Percentiles rank a stretch among this genome's conserved stretches.
Evolutionary conservation across 2,113 vertebrate genomes (phyloP).

Genomic region (Thymallus thymallus): DNA sequence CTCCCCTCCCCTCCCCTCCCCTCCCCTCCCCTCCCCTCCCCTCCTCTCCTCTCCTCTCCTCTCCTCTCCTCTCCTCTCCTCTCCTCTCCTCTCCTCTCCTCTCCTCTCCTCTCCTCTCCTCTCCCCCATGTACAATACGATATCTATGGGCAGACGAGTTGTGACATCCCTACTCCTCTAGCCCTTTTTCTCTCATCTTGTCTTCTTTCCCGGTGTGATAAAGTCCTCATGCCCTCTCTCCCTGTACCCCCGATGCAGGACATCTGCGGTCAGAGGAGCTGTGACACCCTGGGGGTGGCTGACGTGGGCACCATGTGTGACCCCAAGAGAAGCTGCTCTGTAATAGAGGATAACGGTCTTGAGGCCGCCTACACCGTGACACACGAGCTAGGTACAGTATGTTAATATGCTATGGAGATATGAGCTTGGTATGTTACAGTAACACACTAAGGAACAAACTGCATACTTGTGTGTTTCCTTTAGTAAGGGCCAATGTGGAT

Average conservation of each 20-base stretch:
- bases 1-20: slow-evolving; percentile 14
- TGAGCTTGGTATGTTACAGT: neutral
- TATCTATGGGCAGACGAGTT: too few relatives aligned
- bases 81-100: slow-evolving; percentile 13
- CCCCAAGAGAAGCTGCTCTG: slow-evolving; percentile 84
- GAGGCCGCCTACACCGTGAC: slow-evolving; percentile 86
- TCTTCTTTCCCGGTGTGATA: neutral
- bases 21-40: neutral
- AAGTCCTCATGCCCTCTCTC: neutral
- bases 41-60: slow-evolving; percentile 16
- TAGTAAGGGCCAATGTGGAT: too few relatives aligned
- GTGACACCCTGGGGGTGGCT: slow-evolving; percentile 82
- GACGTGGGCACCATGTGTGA: slow-evolving; percentile 87
- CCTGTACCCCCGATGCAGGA: slow-evolving; percentile 66
- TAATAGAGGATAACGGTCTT: slow-evolving; percentile 85
- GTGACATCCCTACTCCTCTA: neutral
- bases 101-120: slow-evolving; percentile 6
- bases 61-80: neutral
- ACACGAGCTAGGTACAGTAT: slow-evolving; percentile 87
- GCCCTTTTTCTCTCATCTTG: slow-evolving; percentile 9
- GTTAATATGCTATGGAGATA: neutral
- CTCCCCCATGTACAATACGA: neutral
- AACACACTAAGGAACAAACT: neutral
- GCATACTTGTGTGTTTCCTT: neutral
- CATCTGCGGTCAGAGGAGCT: slow-evolving; percentile 82